Evolutionary conservation across 2,797 vertebrate genomes (phyloP).

Genomic region (Gallinago nigripennis): DNA sequence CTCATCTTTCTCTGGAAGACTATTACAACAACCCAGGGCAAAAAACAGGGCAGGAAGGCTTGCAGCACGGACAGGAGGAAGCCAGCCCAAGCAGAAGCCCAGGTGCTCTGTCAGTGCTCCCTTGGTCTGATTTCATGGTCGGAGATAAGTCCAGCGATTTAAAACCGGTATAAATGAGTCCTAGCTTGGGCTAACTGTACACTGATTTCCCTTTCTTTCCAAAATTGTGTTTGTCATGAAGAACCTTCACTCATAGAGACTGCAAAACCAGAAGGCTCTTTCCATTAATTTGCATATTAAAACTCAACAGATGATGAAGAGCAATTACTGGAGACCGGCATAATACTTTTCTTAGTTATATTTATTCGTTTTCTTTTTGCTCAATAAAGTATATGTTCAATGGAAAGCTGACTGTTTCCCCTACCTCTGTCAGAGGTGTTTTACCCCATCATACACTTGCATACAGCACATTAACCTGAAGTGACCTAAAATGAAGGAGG

Average conservation of each 20-base stretch:
- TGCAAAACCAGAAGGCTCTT: not conserved
- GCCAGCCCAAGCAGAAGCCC: not conserved
- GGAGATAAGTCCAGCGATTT: not conserved
- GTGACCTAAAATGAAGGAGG: not conserved
- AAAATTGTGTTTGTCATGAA: not conserved
- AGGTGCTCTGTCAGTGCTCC: not conserved
- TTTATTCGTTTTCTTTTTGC: not conserved
- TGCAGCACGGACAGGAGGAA: not conserved
- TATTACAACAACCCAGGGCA: not conserved
- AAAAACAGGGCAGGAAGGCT: accelerated
- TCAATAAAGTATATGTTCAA: not conserved
- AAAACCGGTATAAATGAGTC: not conserved
- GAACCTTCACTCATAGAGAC: not conserved
- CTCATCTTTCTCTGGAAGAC: not conserved
- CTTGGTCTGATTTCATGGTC: not conserved
- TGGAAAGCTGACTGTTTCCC: not conserved
- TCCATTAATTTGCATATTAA: not conserved
- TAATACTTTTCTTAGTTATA: not conserved
- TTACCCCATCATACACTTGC: not conserved
- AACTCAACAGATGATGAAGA: not conserved
- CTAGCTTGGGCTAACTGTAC: not conserved
- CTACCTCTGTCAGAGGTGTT: not conserved
- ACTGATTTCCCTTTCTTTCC: not conserved
- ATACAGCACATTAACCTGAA: not conserved
- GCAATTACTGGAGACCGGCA: not conserved